Evolutionary conservation across 2,888 invertebrate genomes (phyloP).

Genomic region (Neoascia interrupta): DNA sequence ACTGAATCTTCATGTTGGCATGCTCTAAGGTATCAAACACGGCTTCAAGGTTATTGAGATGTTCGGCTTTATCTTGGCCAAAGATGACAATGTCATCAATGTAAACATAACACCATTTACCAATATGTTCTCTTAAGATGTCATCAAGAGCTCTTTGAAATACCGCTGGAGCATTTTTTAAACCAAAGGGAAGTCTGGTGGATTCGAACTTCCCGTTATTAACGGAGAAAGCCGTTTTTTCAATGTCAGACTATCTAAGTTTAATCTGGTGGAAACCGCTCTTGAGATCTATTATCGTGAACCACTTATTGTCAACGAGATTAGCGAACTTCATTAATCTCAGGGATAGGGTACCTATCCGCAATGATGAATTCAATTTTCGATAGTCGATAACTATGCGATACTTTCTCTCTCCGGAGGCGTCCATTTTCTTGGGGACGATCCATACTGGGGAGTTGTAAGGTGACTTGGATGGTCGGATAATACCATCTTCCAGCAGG

Average conservation of each 20-base stretch:
- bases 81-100: constrained; percentile 44
- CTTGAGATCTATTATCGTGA: too few species aligned
- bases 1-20: constrained; percentile 30
- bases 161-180: constrained; percentile 38
- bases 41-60: background rate
- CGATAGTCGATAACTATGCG: constrained; percentile 13
- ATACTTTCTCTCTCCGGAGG: constrained; percentile 15
- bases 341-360: constrained; percentile 2
- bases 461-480: constrained; percentile 45
- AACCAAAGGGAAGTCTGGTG: constrained; percentile 34
- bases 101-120: constrained; percentile 36
- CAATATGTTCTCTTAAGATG: constrained; percentile 24
- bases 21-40: constrained; percentile 14
- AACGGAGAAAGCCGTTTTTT: constrained; percentile 27
- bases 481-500: constrained; percentile 25
- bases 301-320: too few species aligned
- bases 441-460: constrained; percentile 52
- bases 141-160: constrained; percentile 14
- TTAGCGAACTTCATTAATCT: too few species aligned
- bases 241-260: constrained; percentile 18
- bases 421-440: constrained; percentile 34
- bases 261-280: constrained; percentile 52
- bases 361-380: constrained; percentile 4
- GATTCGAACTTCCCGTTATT: constrained; percentile 31
- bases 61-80: constrained; percentile 5